Percentiles rank a stretch among this genome's conserved stretches.
phyloP scores from a whole-genome alignment of 2,797 vertebrate species.

The Sciurus vulgaris region DNA sequence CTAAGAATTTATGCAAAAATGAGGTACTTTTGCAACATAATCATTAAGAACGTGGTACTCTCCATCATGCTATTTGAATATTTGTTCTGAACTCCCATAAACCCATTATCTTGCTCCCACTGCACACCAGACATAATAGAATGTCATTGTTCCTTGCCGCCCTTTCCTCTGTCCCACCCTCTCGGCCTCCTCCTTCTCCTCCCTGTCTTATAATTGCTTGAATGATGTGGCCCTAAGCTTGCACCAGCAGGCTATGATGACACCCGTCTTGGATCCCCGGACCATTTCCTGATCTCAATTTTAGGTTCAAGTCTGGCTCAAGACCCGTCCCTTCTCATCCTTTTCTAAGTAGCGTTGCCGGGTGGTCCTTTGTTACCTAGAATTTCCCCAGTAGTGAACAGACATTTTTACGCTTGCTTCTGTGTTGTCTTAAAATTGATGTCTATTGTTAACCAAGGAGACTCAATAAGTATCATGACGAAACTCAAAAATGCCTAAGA shows the following conservation, averaged over 20 bases:
- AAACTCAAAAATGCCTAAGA: neutral
- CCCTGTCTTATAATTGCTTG: neutral
- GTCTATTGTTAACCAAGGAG: constrained; percentile 13
- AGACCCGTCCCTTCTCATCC: neutral
- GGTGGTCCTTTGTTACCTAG: neutral
- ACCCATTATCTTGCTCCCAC: constrained; percentile 40
- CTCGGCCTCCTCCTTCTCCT: neutral
- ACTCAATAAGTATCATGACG: neutral
- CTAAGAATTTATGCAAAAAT: constrained; percentile 72
- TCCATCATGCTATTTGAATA: constrained; percentile 36
- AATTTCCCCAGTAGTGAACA: neutral
- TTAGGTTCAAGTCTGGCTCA: neutral
- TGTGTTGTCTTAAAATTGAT: constrained; percentile 32
- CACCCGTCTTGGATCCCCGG: neutral
- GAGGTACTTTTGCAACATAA: constrained; percentile 53
- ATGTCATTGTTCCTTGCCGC: neutral
- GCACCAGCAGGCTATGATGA: neutral
- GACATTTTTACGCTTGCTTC: neutral
- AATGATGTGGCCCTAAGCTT: neutral
- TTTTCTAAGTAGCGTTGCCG: neutral
- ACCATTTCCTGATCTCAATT: neutral
- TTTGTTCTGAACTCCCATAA: constrained; percentile 61
- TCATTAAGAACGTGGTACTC: constrained; percentile 50
- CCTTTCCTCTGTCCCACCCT: neutral
- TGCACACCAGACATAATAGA: neutral